Base-by-base conservation (phyloP, 2,113 vertebrate genomes). In the Romanogobio albipinnatus region DNA sequence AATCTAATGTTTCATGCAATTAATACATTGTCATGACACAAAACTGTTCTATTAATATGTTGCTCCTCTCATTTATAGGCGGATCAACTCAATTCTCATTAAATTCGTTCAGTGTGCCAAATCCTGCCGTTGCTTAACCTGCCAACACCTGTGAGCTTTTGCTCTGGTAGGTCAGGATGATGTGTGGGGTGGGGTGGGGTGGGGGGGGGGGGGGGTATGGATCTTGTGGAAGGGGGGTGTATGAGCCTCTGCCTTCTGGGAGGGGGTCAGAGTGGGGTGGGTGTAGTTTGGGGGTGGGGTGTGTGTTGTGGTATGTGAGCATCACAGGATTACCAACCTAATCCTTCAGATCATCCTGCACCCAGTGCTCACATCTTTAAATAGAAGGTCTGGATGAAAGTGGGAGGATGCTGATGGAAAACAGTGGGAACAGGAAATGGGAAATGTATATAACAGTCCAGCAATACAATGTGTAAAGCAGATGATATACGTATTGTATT, bases 311-410 rank as follows among this genome's bases (percentile, higher is more conserved):
- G 88, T 81, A 87, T 93, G 92, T 92, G 90, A 93, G 83, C 88
- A 84, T 43, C 82, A 79, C 89, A 89, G 91, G 93, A 95, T 94
- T 94, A 94, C 88, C 56, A 49, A 49, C 84, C 56, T 95, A 95
- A 95, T 95, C 94, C 92, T 82, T 73, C 85, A 92, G 90, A 93
- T 94, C 92, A 94, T 94, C 92, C 90, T 70, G 89, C 89, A 84
- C 87, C 89, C 90, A 90, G 87, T 77, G 83, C 91, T 85, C 77
- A 87, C 86, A 87, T 90, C 91, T 93, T 94, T 92, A 93, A 92
- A 94, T 91, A 94, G 91, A 90, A 78, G 68, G 84, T 83, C 81
- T 87, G 91, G 87, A 87, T 90, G 82, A 91, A 88, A 85, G 86
- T 85, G 59, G 79, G 86, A 84, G 91, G 81, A 88, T 82, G 89